A percentile compares a stretch with the other conserved stretches of the same genome.
Conservation (phyloP, 1,140 invertebrate species). For the Pantala flavescens region DNA sequence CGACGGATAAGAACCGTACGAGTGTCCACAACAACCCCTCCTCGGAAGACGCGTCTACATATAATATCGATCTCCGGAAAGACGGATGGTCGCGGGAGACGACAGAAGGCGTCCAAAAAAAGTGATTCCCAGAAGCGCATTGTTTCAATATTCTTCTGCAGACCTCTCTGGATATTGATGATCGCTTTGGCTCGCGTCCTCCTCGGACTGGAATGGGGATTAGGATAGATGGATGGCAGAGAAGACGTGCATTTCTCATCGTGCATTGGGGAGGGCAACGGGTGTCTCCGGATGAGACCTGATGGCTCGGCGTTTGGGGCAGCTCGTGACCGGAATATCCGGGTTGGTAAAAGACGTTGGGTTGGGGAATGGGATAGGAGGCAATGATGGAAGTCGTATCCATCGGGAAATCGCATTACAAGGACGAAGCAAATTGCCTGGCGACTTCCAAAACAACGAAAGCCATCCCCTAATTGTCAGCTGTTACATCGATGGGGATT, state of each 20-base stretch:
- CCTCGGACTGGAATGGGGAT: neutral
- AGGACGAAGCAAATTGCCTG: neutral
- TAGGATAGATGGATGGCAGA: neutral
- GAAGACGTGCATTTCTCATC: neutral
- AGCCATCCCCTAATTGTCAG: too few species aligned
- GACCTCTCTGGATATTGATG: neutral
- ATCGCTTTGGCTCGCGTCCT: neutral
- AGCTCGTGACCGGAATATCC: neutral
- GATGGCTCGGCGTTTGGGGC: neutral
- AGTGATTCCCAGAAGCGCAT: neutral
- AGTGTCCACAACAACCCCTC: too few species aligned
- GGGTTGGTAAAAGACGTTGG: neutral
- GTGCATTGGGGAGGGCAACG: neutral
- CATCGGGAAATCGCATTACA: slow-evolving; percentile 4
- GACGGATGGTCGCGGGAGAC: too few species aligned
- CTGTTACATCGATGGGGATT: too few species aligned
- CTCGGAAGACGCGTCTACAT: too few species aligned
- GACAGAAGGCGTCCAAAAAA: too few species aligned
- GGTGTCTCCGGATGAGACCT: neutral
- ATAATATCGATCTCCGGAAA: too few species aligned
- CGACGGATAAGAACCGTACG: too few species aligned
- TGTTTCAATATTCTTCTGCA: neutral
- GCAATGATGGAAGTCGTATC: neutral
- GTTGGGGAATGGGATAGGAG: neutral
- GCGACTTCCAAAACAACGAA: neutral